Conservation (phyloP, 2,888 invertebrate species). For the Nipponacmea schrenckii region DNA sequence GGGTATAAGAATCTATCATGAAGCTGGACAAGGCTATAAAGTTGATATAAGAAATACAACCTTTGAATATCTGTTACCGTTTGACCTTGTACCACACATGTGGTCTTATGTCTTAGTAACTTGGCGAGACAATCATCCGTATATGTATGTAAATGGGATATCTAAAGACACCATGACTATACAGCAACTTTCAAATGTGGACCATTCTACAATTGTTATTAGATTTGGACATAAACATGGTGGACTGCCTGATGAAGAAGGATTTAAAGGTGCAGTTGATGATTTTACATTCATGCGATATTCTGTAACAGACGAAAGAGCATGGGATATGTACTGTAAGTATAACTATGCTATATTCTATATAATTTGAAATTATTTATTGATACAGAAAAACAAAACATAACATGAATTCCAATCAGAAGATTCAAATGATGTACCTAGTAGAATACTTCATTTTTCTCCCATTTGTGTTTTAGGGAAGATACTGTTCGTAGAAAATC, state of each 20-base stretch:
- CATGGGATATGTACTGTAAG: conserved; percentile 27
- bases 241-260: conserved; percentile 11
- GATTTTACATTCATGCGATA: conserved; percentile 25
- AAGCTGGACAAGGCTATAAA: conserved; percentile 3
- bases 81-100: conserved; percentile 5
- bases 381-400: not conserved
- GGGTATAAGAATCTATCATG: conserved; percentile 12
- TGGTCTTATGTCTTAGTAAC: conserved; percentile 16
- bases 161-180: not conserved
- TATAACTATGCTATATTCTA: conserved; percentile 1
- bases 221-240: conserved; percentile 16
- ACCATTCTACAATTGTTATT: not conserved
- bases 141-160: conserved; percentile 11
- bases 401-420: too few species aligned
- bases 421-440: too few species aligned
- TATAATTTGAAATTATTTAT: too few species aligned
- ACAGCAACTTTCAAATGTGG: not conserved
- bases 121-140: not conserved
- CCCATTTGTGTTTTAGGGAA: conserved; percentile 23
- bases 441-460: too few species aligned
- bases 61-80: conserved; percentile 9
- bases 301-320: conserved; percentile 11
- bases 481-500: conserved; percentile 18
- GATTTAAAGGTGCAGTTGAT: conserved; percentile 28
- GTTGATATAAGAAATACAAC: conserved; percentile 10